These are phyloP conservation scores for Scolopax rusticola DNA, from an alignment of 2,797 vertebrate genomes.

Conservation along the genomic window DNA sequence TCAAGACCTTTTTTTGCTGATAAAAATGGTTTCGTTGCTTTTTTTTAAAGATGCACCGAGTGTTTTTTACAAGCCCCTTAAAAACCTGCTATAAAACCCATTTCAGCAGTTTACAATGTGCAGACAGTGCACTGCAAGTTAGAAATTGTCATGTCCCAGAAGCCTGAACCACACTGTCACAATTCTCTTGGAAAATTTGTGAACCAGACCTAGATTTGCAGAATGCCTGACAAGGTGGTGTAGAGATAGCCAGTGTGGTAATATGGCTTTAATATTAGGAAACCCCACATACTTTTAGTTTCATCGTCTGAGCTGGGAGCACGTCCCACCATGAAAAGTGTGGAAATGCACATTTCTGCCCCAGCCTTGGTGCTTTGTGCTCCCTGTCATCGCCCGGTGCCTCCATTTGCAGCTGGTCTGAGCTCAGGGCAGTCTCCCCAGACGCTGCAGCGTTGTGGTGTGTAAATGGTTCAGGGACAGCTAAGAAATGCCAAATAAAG, in stretches of 20 bases:
- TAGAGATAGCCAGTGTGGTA: not conserved
- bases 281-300: not conserved
- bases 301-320: not conserved
- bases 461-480: not conserved
- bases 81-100: not conserved
- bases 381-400: rapidly evolving
- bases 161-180: rapidly evolving
- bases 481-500: not conserved
- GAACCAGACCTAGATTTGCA: not conserved
- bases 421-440: rapidly evolving
- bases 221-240: too few relatives aligned
- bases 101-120: not conserved
- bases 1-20: not conserved
- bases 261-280: not conserved
- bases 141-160: not conserved
- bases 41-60: not conserved
- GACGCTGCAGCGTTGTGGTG: rapidly evolving
- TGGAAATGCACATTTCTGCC: rapidly evolving
- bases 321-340: not conserved
- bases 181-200: not conserved
- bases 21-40: not conserved
- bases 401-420: not conserved
- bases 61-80: not conserved
- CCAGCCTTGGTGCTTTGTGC: rapidly evolving
- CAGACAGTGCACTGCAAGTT: not conserved